These are phyloP conservation scores for Piezodorus guildinii DNA, from an alignment of 1,140 invertebrate species.

Conservation along the genomic window DNA sequence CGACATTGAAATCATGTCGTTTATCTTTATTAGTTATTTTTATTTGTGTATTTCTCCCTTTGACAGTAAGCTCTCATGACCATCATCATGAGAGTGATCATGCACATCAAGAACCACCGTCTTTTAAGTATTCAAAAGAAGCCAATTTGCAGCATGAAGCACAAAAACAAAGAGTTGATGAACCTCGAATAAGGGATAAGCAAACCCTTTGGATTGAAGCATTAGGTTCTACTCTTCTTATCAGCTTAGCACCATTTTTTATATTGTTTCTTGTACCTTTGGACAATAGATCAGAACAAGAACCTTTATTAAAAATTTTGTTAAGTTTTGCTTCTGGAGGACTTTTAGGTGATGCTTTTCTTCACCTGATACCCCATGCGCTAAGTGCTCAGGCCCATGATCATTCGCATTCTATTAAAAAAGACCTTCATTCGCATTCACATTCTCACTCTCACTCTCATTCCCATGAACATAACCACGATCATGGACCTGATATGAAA, in stretches of 20 bases:
- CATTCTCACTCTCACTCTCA: conserved; percentile 44
- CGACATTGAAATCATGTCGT: too few relatives aligned
- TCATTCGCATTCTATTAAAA: conserved; percentile 31
- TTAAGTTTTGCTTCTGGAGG: conserved; percentile 92
- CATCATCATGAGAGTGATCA: neutral
- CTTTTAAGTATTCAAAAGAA: conserved; percentile 61
- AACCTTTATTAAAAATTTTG: conserved; percentile 76
- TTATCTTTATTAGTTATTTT: too few relatives aligned
- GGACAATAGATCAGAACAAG: conserved; percentile 69
- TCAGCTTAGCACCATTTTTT: conserved; percentile 87
- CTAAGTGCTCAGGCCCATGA: conserved; percentile 49
- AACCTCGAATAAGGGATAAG: conserved; percentile 27
- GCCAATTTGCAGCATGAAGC: conserved; percentile 44
- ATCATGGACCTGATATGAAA: conserved; percentile 60
- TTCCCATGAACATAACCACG: conserved; percentile 34
- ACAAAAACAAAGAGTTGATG: conserved; percentile 22
- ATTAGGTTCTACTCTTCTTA: conserved; percentile 76
- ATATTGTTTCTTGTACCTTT: conserved; percentile 89
- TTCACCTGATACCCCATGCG: conserved; percentile 93
- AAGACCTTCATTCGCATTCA: conserved; percentile 36
- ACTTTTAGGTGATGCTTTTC: conserved; percentile 87
- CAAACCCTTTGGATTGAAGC: conserved; percentile 64
- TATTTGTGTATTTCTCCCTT: too few relatives aligned
- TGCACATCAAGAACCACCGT: conserved; percentile 38
- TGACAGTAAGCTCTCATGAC: neutral